Evolutionary conservation across 2,888 invertebrate species (phyloP).

Genomic region (Unio pictorum): DNA sequence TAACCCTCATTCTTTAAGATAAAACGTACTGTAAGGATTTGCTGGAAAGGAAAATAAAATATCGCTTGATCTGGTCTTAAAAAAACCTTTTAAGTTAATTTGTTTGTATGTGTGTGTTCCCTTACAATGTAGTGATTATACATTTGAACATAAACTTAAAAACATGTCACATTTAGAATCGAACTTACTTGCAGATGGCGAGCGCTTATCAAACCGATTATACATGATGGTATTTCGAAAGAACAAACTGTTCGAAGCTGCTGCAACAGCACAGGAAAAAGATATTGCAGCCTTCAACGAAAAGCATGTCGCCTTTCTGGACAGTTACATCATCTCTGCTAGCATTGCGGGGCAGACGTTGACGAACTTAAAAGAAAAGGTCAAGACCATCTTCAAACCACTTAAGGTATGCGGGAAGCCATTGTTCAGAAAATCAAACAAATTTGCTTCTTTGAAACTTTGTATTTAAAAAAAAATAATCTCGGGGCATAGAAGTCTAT

Average conservation of each 20-base stretch:
- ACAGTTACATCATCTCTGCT: slow-evolving; percentile 60
- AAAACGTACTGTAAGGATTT: background rate
- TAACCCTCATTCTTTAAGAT: too few relatives aligned
- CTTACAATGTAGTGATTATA: background rate
- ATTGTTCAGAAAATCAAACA: background rate
- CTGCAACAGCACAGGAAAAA: slow-evolving; percentile 10
- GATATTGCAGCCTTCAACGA: slow-evolving; percentile 11
- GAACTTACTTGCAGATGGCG: background rate
- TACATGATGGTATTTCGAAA: slow-evolving; percentile 49
- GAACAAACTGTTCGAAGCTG: slow-evolving; percentile 36
- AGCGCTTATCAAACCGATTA: slow-evolving; percentile 21
- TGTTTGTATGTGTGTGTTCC: background rate
- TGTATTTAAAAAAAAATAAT: background rate
- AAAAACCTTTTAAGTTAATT: background rate
- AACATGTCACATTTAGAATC: too few relatives aligned
- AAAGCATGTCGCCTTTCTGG: slow-evolving; percentile 34
- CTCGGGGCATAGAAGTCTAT: background rate
- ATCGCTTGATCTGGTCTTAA: background rate
- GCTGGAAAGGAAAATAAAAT: background rate
- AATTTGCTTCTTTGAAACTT: background rate
- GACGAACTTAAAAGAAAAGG: slow-evolving; percentile 45
- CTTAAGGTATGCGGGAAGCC: slow-evolving; percentile 34
- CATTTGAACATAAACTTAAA: too few relatives aligned
- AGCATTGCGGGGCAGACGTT: slow-evolving; percentile 52
- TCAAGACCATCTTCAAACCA: slow-evolving; percentile 54